Base-by-base conservation (phyloP, 2,888 invertebrate species). In the Troides oblongomaculatus region DNA sequence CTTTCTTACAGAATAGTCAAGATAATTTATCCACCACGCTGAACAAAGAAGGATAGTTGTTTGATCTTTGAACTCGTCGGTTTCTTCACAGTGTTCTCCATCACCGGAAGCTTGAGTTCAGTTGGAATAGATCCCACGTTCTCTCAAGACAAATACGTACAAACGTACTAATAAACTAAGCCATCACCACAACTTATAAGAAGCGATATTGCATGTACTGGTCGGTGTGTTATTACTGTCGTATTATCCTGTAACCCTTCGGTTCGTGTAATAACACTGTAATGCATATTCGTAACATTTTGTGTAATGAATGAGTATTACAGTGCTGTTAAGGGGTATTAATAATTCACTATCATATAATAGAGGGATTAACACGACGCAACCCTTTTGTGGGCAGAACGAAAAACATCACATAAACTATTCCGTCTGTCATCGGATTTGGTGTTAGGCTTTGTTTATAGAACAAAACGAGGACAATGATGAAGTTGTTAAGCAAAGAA, bases 371-470 rank as follows among this genome's bases (percentile, higher is more conserved):
- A 90, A 83, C 85, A 81, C 85, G 81, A 81, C 79, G 77, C 84
- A 91, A 90, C 91, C 90, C 92, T 90, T 46, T 92, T 92, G 88
- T 86, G 89, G 87, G 82, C 77, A 84, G 84, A 80, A 84, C 81
- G 81, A 82, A 87, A 88, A 90, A 87, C 86, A 73, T 76, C 76
- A 76, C 78, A 84, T 85, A 81, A 80, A 84, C 77, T 79, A 83
- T 82, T 80, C 81, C 72, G 74, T 78, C 72, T 77, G 81, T 68
- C 60, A 60, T 50, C 18, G 61, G 53, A 64, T 64, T 25, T n/a
- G 39, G 50, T 65, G 23, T 57, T 58, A 30, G 25, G 60, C 46
- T 61, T 46, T 61, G 56, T 65, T 62, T 69, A 56, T 25, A 43
- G 53, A 57, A 57, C 57, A 39, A 60, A 59, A 59, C 60, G 46